Base-by-base conservation (phyloP, 2,888 invertebrate genomes). In the Drosophila melanosoma region DNA sequence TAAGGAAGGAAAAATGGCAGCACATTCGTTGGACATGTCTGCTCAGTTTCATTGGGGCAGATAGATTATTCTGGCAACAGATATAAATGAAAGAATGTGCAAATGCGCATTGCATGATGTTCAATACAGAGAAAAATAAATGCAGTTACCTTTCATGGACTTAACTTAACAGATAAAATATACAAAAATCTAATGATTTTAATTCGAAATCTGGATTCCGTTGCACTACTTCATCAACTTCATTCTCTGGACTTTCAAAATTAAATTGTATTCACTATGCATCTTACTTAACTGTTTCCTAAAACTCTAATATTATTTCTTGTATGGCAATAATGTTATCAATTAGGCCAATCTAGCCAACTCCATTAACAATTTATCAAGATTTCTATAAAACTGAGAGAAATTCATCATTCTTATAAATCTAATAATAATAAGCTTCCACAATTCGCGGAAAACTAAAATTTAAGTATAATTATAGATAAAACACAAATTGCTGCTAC, bases 51-150 rank as follows among this genome's bases (percentile, higher is more conserved):
- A 59, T 56, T 63, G 57, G 56, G 54, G 58, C 65, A 53, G 29
- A 42, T 26, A 67, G 60, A 76, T 78, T 67, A 63, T 60, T 70
- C 59, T 56, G 48, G 29, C 40, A 40, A 36, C 29, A 58, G 54
- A 57, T 53, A 42, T 45, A 15, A 29, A 35, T 53, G 40, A 33
- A 36, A 65, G 36, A 29, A 69, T 74, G 64, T 64, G 59, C 42
- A 42, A 64, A 70, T 71, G 35, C 20, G 29, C n/a, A 38, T 45
- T 49, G 5, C 45, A 11, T 23, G 66, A 77, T 77, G 62, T 40
- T 17, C 38, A 58, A 23, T 45, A 71, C 57, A 66, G 33, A 38
- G 45, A 51, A 58, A 52, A 54, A 17, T 54, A 60, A 38, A 35
- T 51, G 17, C 20, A 38, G 20, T 29, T 32, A 23, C 26, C 42